Evolutionary conservation across 2,113 vertebrate species (phyloP), one percentile per base, ranked within the genome.

Genomic region (Mus spicilegus): DNA sequence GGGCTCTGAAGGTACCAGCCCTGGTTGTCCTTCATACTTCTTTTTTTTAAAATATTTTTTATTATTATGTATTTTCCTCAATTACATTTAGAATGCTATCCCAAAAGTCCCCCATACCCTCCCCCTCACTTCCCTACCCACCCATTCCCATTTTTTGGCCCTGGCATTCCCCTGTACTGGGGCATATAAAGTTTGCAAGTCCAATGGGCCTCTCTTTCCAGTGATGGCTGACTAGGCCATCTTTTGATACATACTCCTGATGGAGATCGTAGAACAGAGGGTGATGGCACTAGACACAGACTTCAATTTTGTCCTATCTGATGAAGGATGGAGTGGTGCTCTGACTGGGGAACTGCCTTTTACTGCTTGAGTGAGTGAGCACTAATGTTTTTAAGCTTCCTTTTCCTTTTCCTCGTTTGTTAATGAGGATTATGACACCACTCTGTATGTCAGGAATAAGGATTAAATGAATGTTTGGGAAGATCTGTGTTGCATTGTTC

Each of bases 301-400:
- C 16, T 22, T 54, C n/a, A 33, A 26, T 54, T 33, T 7, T 46
- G 1, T 26, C 33, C 3, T 54, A 13, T 33, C 7, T 88, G 70
- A 46, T 39, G 58, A 78, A 89, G 13, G 28, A 77, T 5, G 46
- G 39, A 42, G 0, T 54, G 7, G 22, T 30, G 3, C 19, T 72
- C n/a, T 65, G 36, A 61, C 6, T 61, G 39, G 30, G 67, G 39
- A 28, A 90, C 49, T 93, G 65, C 70, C 30, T 49, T 91, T 89
- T 76, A 30, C 58, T 26, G 13, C 91, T 46, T 61, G 63, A 89
- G 33, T 92, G 42, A 84, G 42, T 54, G 54, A 13, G 8, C 36
- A 46, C 36, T 76, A 84, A 63, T 67, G 46, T 89, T 81, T 85
- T 95, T 78, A 69, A 65, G 20, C 28, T 84, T 93, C 82, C 22